A percentile compares a stretch with the other conserved stretches of the same genome.
Evolutionary conservation across 2,113 vertebrate species (phyloP).

Genomic region (Colistium nudipinnis): DNA sequence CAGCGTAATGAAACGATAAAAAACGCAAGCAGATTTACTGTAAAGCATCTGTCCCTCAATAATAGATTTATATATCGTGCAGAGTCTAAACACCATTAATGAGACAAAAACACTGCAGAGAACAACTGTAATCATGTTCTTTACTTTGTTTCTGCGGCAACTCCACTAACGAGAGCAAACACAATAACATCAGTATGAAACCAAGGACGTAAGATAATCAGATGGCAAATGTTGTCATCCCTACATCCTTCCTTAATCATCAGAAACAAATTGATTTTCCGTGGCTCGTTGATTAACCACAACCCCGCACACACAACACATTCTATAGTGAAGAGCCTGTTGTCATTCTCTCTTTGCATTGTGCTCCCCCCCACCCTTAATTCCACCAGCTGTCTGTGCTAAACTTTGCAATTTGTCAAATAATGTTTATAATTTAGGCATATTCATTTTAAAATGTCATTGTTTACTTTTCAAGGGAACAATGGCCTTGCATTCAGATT

Average conservation of each 20-base stretch:
- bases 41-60: background rate
- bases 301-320: no score
- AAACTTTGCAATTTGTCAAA: no score
- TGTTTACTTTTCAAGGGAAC: no score
- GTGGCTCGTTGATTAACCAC: no score
- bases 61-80: background rate
- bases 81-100: background rate
- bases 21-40: background rate
- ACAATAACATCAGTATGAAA: background rate
- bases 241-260: background rate
- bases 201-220: constrained; percentile 8
- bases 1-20: background rate
- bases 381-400: no score
- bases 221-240: background rate
- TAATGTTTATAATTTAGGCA: no score
- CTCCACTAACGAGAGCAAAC: constrained; percentile 4
- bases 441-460: no score
- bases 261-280: constrained; percentile 3
- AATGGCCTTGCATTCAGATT: no score
- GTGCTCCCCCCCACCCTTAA: no score
- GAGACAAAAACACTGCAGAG: constrained; percentile 10
- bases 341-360: no score
- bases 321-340: no score
- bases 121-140: constrained; percentile 12
- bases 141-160: background rate